phyloP scores from a whole-genome alignment of 2,797 vertebrate genomes.

The Gymnopithys bicolor region DNA sequence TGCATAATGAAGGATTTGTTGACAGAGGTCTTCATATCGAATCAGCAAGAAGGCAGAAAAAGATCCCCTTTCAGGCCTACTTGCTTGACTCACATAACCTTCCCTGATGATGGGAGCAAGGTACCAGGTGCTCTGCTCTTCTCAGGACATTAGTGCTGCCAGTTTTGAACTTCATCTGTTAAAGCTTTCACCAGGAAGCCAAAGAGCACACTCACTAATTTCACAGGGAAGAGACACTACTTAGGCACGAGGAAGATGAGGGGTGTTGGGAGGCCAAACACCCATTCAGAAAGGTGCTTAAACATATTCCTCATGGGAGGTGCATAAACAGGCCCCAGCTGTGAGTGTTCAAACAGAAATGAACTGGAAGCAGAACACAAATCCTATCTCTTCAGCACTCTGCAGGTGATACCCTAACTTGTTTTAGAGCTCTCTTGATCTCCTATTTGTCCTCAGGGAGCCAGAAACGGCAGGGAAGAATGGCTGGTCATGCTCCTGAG shows the following conservation, averaged over 20 bases:
- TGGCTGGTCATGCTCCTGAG: neutral
- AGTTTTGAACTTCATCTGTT: neutral
- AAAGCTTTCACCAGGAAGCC: neutral
- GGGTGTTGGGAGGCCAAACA: neutral
- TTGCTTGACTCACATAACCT: neutral
- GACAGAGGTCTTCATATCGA: constrained; percentile 27
- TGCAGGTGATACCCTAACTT: neutral
- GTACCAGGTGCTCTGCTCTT: neutral
- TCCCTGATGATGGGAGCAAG: accelerated
- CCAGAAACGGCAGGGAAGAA: neutral
- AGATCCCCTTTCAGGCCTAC: neutral
- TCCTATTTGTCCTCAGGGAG: neutral
- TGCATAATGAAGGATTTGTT: constrained; percentile 48
- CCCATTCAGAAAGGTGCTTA: neutral
- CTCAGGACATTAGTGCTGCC: neutral
- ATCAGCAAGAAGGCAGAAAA: neutral
- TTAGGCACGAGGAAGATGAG: neutral
- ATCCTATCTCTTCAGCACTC: neutral
- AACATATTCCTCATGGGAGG: neutral
- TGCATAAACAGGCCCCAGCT: neutral
- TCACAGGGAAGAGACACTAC: neutral
- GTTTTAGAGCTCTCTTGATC: neutral
- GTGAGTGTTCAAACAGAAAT: neutral
- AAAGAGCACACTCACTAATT: neutral
- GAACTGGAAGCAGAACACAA: neutral